Conservation (phyloP, 2,888 invertebrate species). For the Electrophaes corylata region DNA sequence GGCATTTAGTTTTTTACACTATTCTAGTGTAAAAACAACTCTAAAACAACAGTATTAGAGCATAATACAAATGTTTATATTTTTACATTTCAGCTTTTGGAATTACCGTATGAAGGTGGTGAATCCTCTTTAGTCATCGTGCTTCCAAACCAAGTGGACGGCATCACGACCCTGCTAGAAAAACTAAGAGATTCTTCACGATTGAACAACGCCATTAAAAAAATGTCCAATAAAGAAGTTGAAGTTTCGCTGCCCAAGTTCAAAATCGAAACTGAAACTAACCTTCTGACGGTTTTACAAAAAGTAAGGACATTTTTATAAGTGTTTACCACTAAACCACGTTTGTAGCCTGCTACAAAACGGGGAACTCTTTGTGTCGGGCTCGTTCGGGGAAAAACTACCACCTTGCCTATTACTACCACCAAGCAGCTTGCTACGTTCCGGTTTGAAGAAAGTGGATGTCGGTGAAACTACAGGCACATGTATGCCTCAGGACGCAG, state of each 20-base stretch:
- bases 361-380: too few relatives aligned
- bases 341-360: not conserved
- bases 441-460: too few relatives aligned
- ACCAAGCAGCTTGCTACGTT: too few relatives aligned
- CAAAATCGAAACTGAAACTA: slow-evolving; percentile 88
- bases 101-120: slow-evolving; percentile 88
- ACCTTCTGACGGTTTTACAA: slow-evolving; percentile 84
- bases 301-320: slow-evolving; percentile 62
- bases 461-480: too few relatives aligned
- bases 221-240: slow-evolving; percentile 79
- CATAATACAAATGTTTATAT: too few relatives aligned
- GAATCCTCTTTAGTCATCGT: slow-evolving; percentile 89
- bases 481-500: too few relatives aligned
- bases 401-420: too few relatives aligned
- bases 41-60: too few relatives aligned
- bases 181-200: slow-evolving; percentile 79
- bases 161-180: slow-evolving; percentile 84
- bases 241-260: slow-evolving; percentile 90
- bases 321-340: not conserved
- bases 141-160: slow-evolving; percentile 88
- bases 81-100: slow-evolving; percentile 81
- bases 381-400: too few relatives aligned
- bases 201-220: slow-evolving; percentile 66
- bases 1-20: too few relatives aligned
- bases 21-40: too few relatives aligned